Evolutionary conservation across 2,797 vertebrate genomes (phyloP).

Genomic region (Myotis vivesi): DNA sequence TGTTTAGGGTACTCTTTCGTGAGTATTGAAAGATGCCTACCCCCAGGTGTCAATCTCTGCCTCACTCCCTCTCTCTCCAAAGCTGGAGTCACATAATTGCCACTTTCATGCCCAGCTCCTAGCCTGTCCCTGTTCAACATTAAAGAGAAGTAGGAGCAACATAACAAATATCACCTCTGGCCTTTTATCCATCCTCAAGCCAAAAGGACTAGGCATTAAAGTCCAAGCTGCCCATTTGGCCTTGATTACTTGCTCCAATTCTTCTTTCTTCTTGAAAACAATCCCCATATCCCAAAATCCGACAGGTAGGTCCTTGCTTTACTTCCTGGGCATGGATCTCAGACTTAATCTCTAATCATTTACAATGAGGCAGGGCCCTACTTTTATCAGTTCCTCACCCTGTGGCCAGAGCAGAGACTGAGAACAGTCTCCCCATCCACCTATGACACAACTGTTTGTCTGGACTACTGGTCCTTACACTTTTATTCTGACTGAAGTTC

Average conservation of each 20-base stretch:
- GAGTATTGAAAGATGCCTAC: neutral
- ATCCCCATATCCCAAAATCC: neutral
- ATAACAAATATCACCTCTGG: neutral
- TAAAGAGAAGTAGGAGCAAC: neutral
- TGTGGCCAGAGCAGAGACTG: neutral
- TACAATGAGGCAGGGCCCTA: neutral
- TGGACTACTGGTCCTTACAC: neutral
- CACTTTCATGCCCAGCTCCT: neutral
- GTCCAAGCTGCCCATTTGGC: neutral
- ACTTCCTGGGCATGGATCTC: neutral
- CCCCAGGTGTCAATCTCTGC: neutral
- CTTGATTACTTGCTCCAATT: neutral
- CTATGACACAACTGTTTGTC: neutral
- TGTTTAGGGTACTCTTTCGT: neutral
- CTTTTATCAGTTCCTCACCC: neutral
- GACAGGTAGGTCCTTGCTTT: neutral
- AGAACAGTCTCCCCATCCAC: neutral
- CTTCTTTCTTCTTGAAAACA: slow-evolving; percentile 45
- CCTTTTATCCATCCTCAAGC: neutral
- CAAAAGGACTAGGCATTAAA: neutral
- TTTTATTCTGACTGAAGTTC: neutral
- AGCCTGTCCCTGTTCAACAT: neutral
- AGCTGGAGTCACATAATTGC: neutral
- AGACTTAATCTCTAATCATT: neutral
- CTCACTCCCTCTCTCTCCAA: neutral